These are phyloP conservation scores for Ophraella communa DNA, from an alignment of 2,888 invertebrate genomes.

Conservation along the genomic window DNA sequence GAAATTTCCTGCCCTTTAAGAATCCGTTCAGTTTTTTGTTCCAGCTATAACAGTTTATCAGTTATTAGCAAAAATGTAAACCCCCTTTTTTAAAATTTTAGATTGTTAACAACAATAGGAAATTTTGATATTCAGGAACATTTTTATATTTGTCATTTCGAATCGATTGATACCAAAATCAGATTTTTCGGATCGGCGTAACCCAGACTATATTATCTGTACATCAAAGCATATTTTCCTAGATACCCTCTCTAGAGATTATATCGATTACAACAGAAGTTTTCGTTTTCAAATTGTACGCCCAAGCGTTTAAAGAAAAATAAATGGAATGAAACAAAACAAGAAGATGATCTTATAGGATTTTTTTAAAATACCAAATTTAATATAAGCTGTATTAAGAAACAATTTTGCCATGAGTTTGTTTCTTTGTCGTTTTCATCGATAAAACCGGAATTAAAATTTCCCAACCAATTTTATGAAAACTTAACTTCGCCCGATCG, in stretches of 20 bases:
- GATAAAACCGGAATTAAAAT: no score
- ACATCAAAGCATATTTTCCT: slow-evolving; percentile 2
- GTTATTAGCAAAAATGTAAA: no score
- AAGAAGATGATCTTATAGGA: background rate
- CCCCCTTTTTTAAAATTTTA: no score
- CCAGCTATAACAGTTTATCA: no score
- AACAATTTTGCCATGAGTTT: background rate
- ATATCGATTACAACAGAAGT: slow-evolving; percentile 3
- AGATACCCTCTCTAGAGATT: background rate
- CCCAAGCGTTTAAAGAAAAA: background rate
- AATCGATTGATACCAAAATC: no score
- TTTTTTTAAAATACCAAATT: background rate
- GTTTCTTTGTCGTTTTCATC: background rate
- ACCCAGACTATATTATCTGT: background rate
- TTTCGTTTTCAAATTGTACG: background rate
- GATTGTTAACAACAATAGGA: no score
- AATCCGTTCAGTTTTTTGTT: no score
- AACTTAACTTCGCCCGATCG: background rate
- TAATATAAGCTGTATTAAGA: background rate
- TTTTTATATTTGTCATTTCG: no score
- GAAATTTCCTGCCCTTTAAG: no score
- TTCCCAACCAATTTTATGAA: background rate
- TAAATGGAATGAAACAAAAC: background rate
- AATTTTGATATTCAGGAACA: no score
- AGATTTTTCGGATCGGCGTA: no score